phyloP scores from a whole-genome alignment of 2,888 invertebrate genomes.

The Agonopterix arenella region DNA sequence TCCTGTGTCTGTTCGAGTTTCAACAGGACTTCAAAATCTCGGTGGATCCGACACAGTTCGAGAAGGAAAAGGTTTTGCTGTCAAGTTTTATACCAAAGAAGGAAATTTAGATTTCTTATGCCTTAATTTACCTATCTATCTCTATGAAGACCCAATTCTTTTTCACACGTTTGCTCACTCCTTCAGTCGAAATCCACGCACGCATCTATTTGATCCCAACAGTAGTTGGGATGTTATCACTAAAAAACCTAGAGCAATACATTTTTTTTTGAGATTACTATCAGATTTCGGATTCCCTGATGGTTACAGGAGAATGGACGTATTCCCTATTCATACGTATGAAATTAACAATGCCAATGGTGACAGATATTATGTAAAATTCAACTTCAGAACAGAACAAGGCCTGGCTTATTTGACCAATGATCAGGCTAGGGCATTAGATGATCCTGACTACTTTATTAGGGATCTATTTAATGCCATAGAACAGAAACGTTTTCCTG shows the following conservation, averaged over 20 bases:
- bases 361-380: slow-evolving; percentile 87
- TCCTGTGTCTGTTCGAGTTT: slow-evolving; percentile 84
- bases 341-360: slow-evolving; percentile 87
- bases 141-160: slow-evolving; percentile 87
- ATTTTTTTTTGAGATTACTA: slow-evolving; percentile 86
- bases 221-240: slow-evolving; percentile 94
- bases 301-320: slow-evolving; percentile 92
- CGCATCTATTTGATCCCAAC: slow-evolving; percentile 87
- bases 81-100: slow-evolving; percentile 93
- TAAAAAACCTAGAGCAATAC: slow-evolving; percentile 86
- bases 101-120: slow-evolving; percentile 93
- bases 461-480: slow-evolving; percentile 92
- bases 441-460: slow-evolving; percentile 89
- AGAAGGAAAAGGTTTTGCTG: slow-evolving; percentile 90
- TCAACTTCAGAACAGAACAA: slow-evolving; percentile 93
- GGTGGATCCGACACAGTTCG: slow-evolving; percentile 90
- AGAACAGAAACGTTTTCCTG: slow-evolving; percentile 72
- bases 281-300: slow-evolving; percentile 93
- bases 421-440: slow-evolving; percentile 78
- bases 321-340: slow-evolving; percentile 93
- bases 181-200: slow-evolving; percentile 93
- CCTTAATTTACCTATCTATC: slow-evolving; percentile 90
- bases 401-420: slow-evolving; percentile 85
- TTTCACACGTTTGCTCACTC: slow-evolving; percentile 93
- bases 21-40: slow-evolving; percentile 86